Base-by-base conservation (phyloP, 2,888 invertebrate genomes). In the Thecophora atra region DNA sequence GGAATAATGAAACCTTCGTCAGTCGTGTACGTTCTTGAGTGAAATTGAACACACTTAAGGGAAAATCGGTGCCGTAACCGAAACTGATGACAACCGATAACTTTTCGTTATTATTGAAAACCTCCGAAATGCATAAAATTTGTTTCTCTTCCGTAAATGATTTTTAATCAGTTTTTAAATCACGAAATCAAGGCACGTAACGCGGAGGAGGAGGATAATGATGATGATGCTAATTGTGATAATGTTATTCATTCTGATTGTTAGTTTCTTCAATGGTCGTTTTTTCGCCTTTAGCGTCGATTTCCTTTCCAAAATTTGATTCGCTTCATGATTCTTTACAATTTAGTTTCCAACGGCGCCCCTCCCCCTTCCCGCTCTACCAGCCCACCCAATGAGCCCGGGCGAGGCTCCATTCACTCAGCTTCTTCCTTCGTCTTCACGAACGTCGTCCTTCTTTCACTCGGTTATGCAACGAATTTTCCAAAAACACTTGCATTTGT, bases 271-370 rank as follows among this genome's bases (percentile, higher is more conserved):
- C 6, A 37, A 37, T 37, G 7, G 11, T 37, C 37, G 37, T 37
- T 11, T 58, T 58, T 58, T 58, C 58, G 28, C 58, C 28, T 58
- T 58, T 58, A 58, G 17, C 11, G 28, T 24, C 17, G 26, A 26
- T 21, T 15, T 26, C 17, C 24, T 13, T 58, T 21, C 11, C 58
- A 15, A 26, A 24, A 58, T 58, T 58, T 28, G 58, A 26, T 58
- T 24, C 58, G 28, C 26, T 58, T 58, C 26, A 21, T 58, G 58
- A 58, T 58, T 58, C 58, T 58, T 11, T 58, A 24, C 58, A 58
- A 28, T 58, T 24, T 58, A n/a, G 11, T 47, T 37, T 37, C 37
- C 15, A 58, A 58, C 26, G 58, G n/a, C n/a, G n/a, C n/a, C n/a
- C n/a, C n/a, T n/a, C n/a, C n/a, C n/a, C n/a, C n/a, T n/a, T n/a